Base-by-base conservation (phyloP, 2,797 vertebrate genomes). In the Tapirus indicus region DNA sequence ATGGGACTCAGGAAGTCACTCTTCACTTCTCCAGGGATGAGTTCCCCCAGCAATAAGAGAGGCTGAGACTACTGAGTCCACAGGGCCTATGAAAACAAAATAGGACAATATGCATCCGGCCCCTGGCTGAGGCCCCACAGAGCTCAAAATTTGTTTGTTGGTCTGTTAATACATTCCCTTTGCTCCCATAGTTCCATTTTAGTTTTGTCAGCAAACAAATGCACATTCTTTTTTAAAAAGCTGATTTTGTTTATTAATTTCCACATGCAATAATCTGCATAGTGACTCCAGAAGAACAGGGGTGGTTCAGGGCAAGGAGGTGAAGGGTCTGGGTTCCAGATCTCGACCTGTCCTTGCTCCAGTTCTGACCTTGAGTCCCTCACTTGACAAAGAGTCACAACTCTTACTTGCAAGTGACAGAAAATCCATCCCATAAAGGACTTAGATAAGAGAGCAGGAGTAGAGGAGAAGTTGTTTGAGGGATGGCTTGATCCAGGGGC, bases 81-180 rank as follows among this genome's bases (percentile, higher is more conserved):
- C 5, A 12, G 71, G 11, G 25, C 17, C 86, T 66, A 0, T 7
- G 58, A 62, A 64, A 69, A 56, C 62, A 35, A 21, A 38, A 47
- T 1, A 11, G 87, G 38, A 38, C 5, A 7, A 1, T 0, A 27
- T 14, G 5, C 21, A 2, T 27, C 18, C 23, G 52, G n/a, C 27
- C 60, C 62, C 78, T 25, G 14, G n/a, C 0, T 3, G 21, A 32
- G 11, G 14, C 35, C 60, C 27, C 29, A 13, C 2, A 13, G 21
- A 54, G 32, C 56, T 23, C 27, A 41, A 11, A 25, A 20, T n/a
- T 62, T 4, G 10, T 38, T 20, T 44, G 10, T 44, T 9, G 12
- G 20, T 80, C 44, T 20, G 12, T 25, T 13, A 35, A 12, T 54
- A 49, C 58, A 10, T 18, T 8, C 3, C 11, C 27, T 64, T 52